Evolutionary conservation across 2,113 vertebrate genomes (phyloP).

Genomic region (Thinocorus orbignyianus): DNA sequence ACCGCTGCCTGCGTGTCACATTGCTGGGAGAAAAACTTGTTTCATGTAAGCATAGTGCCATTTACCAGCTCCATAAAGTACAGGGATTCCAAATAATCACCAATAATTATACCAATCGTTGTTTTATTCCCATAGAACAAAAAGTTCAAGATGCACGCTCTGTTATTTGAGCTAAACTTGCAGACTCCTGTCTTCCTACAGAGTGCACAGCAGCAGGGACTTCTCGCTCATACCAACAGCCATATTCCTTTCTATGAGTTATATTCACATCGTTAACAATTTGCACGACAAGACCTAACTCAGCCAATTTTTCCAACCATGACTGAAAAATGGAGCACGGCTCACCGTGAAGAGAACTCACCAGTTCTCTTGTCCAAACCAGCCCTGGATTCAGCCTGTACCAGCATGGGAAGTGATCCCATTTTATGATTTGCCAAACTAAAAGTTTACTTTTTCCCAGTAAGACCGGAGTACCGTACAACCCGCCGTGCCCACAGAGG

Average conservation of each 20-base stretch:
- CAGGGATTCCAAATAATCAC: no score
- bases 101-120: accelerated
- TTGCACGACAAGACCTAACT: neutral
- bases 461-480: neutral
- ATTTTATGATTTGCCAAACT: neutral
- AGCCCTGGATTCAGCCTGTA: neutral
- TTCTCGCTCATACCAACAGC: neutral
- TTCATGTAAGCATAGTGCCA: accelerated
- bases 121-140: neutral
- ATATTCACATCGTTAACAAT: neutral
- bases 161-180: neutral
- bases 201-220: accelerated
- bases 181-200: neutral
- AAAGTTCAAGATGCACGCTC: neutral
- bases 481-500: neutral
- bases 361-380: neutral
- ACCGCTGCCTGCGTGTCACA: accelerated
- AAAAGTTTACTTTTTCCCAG: neutral
- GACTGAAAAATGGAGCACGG: neutral
- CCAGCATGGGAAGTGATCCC: accelerated
- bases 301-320: neutral
- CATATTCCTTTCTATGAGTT: neutral
- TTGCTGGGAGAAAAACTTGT: neutral
- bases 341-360: neutral
- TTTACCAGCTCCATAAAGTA: neutral